Percentiles rank a stretch among this genome's conserved stretches.
These are phyloP conservation scores for Danio jaintianensis DNA, from an alignment of 2,797 vertebrate genomes.

Conservation along the genomic window DNA sequence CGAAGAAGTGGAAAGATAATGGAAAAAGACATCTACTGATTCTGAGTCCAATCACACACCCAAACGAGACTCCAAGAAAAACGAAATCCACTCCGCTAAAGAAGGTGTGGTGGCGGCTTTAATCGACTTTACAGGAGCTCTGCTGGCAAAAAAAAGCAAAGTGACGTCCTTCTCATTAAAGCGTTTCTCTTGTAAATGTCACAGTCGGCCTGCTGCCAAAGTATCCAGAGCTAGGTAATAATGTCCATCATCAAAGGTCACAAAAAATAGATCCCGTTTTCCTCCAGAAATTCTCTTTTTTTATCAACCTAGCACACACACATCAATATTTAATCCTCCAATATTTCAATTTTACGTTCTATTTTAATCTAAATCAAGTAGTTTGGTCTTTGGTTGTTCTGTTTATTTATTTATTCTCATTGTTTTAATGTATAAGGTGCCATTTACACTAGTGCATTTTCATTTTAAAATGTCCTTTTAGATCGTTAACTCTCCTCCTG, in stretches of 20 bases:
- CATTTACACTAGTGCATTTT: too few relatives aligned
- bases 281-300: constrained; percentile 22
- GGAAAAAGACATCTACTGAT: constrained; percentile 22
- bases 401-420: too few relatives aligned
- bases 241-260: constrained; percentile 55
- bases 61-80: constrained; percentile 4
- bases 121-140: constrained; percentile 39
- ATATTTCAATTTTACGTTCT: too few relatives aligned
- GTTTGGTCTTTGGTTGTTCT: too few relatives aligned
- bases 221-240: constrained; percentile 61
- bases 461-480: too few relatives aligned
- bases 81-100: neutral
- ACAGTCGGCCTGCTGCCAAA: constrained; percentile 41
- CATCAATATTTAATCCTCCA: neutral
- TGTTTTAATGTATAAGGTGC: too few relatives aligned
- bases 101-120: constrained; percentile 29
- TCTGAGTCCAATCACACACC: constrained; percentile 36
- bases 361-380: too few relatives aligned
- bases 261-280: constrained; percentile 50
- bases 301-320: constrained; percentile 22
- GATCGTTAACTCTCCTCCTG: too few relatives aligned
- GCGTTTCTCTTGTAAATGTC: constrained; percentile 46
- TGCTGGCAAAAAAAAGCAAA: constrained; percentile 49
- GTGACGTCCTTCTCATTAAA: constrained; percentile 40
- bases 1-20: constrained; percentile 11